Evolutionary conservation across 1,140 invertebrate species (phyloP), one percentile per base, ranked within the genome.

Genomic region (Bombus sylvicola): DNA sequence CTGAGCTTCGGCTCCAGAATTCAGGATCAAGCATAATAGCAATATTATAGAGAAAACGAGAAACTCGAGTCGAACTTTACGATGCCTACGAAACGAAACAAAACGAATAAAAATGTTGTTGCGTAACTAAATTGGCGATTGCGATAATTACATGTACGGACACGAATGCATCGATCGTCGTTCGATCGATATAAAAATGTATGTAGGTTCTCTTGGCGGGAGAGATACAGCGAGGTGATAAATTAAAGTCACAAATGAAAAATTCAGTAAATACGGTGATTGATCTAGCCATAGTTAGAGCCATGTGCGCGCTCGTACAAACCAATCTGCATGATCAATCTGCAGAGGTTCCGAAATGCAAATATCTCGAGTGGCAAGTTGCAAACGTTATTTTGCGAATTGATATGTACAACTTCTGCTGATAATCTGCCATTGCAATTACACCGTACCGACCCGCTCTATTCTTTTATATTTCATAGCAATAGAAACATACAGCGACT

Each of bases 1-100:
- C 66, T 95, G 94, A 62, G 90, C 92, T 71, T 94, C 91, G 13
- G 85, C 77, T 3, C 74, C 71, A 66, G 37, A 41, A 31, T 84
- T 41, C 28, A 93, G 18, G 18, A 85, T 90, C 68, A 93, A 83
- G 62, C 84, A 92, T 41, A 90, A 69, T 74, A 93, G 79, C 41
- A 93, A 64, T 53, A 91, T 53, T 69, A 90, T 25, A 31, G 83
- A 68, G 47, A 92, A 31, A 10, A 88, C 71, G 41, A 91, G 41
- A 10, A 90, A 81, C 12, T 80, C 81, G 15, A 82, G 39, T 31
- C 66, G 41, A 82, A 87, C 83, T 28, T 88, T 92, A 73, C 74
- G 68, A 53, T 76, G 88, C 91, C 91, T 92, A 31, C 10, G 68
- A 15, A 37, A 71, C 1, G 28, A 39, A 47, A 6, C 13, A 83